Base-by-base conservation (phyloP, 2,797 vertebrate species). In the Serranus cabrilla region DNA sequence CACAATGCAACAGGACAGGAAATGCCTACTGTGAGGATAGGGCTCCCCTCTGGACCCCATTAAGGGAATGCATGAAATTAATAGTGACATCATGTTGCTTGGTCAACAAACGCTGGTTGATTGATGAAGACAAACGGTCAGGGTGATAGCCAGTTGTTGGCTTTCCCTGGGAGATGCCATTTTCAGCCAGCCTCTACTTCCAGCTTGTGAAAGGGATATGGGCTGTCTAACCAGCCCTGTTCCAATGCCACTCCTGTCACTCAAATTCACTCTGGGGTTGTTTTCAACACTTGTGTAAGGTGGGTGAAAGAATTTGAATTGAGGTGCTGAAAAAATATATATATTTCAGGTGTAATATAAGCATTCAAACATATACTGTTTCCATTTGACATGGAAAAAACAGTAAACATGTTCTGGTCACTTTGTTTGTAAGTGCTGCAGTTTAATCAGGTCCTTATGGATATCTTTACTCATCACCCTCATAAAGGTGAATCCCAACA, bases 41-140 rank as follows among this genome's bases (percentile, higher is more conserved):
- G 79, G 89, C 91, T 92, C 93, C 94, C 86, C 47, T 93, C 92
- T 92, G 84, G 90, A 91, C 92, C 93, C 92, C 86, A 92, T 95
- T 94, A 95, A 91, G 94, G 92, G 80, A 87, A 87, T 91, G 92
- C 94, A 92, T 96, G 94, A 96, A 96, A 96, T 96, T 95, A 97
- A 96, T 95, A 94, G 93, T 95, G 94, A 96, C 95, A 95, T 90
- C 94, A 93, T 91, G 94, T 95, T 96, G 93, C 95, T 95, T 88
- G 84, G 95, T 96, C 96, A 97, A 97, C 94, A 97, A 95, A 96
- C 84, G 81, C 23, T 4, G 75, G 84, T 93, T 96, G 95, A 96
- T 95, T 96, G 95, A 97, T 96, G 95, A 96, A 95, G 94, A 94
- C 96, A 96, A 95, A 94, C 87, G 91, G 91, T 93, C 94, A 91